Evolutionary conservation across 2,113 vertebrate species (phyloP).

Genomic region (Oncorhynchus mykiss): DNA sequence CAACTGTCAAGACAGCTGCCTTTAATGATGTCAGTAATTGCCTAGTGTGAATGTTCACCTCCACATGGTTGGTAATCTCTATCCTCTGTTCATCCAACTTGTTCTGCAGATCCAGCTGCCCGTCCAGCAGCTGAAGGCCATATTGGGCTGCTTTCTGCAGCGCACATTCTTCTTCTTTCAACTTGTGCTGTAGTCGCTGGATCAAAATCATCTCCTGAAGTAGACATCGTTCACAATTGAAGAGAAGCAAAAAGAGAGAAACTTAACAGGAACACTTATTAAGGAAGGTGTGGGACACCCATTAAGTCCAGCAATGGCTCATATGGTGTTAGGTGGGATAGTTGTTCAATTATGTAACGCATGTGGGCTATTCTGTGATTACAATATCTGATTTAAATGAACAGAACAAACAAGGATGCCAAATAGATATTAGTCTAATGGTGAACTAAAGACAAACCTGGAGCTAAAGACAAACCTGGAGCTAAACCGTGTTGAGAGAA

Average conservation of each 20-base stretch:
- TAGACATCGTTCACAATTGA: slow-evolving; percentile 49
- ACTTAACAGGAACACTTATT: neutral
- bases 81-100: slow-evolving; percentile 83
- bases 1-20: neutral
- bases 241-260: neutral
- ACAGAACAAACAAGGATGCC: no score
- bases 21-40: neutral
- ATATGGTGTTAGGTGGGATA: no score
- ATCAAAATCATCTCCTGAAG: slow-evolving; percentile 62
- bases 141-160: slow-evolving; percentile 86
- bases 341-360: no score
- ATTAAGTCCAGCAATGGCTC: no score
- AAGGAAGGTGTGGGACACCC: neutral
- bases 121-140: slow-evolving; percentile 86
- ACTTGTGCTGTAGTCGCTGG: slow-evolving; percentile 71
- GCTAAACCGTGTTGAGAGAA: no score
- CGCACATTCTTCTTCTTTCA: slow-evolving; percentile 82
- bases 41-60: slow-evolving; percentile 69
- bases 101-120: slow-evolving; percentile 83
- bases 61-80: slow-evolving; percentile 80
- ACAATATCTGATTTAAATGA: no score
- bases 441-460: no score
- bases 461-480: no score
- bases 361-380: no score
- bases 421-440: no score